Evolutionary conservation across 2,888 invertebrate species (phyloP), one percentile per base, ranked within the genome.

Genomic region (Drosophila colorata): DNA sequence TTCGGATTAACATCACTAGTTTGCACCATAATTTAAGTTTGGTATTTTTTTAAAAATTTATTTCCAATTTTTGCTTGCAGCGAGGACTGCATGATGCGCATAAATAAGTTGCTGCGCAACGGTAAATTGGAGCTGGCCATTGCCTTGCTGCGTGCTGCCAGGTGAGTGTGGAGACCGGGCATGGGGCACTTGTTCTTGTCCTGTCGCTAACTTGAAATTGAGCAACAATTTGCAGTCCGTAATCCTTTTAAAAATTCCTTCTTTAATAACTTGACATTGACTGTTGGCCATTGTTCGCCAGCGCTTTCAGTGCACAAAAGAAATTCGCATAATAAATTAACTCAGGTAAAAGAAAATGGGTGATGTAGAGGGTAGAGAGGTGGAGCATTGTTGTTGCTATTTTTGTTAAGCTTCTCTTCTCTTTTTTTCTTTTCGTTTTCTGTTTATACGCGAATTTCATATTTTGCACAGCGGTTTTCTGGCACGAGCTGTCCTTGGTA

Each of bases 51-150:
- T 7, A 9, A n/a, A n/a, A n/a, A 47, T 43, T 76, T 9, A 35
- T 46, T n/a, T 51, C 2, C 2, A 47, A 56, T 20, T 33, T 49
- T 11, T 58, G 38, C 38, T 93, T 93, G 51, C 93, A 98, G 98
- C 92, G 95, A 94, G 69, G 96, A 96, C 88, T 97, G 98, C 65
- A 97, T 98, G 96, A 95, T 95, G 90, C 95, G 95, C 84, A 95
- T 98, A 78, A 97, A 98, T 91, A 95, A 94, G 85, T 93, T 95
- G 71, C 93, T 98, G 91, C 94, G 96, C 48, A 94, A 94, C 53
- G 94, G 94, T 64, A 94, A 96, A 80, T 94, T 95, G 78, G 96
- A 96, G 89, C 95, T 95, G 80, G 97, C 97, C 13, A 93, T 98
- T 37, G 96, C 96, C 66, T 93, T 98, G 79, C 93, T 98, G 76